Percentiles rank a stretch among this genome's conserved stretches.
phyloP scores from a whole-genome alignment of 2,113 vertebrate species.

The Romanogobio albipinnatus region DNA sequence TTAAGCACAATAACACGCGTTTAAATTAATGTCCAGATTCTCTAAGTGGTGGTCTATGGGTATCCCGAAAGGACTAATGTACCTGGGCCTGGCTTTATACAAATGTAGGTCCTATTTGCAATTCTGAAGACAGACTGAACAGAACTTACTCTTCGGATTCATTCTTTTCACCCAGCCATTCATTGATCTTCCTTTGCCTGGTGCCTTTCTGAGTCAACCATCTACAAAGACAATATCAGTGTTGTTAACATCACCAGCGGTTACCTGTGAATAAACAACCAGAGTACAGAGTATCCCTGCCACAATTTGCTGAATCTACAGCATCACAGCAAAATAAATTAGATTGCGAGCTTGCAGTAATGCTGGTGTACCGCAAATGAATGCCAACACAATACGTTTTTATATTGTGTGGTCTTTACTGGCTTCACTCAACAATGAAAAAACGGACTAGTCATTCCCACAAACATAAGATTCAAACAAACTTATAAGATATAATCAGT shows the following conservation, averaged over 20 bases:
- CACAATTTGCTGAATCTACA: not conserved
- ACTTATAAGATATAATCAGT: not conserved
- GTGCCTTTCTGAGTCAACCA: conserved; percentile 99
- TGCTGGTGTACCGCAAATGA: not conserved
- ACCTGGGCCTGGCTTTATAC: not conserved
- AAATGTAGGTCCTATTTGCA: not conserved
- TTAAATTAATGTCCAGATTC: not conserved
- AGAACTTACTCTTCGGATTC: conserved; percentile 97
- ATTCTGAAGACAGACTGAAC: not conserved
- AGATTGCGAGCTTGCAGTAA: not conserved
- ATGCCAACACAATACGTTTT: not conserved
- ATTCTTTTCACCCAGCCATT: conserved; percentile 92
- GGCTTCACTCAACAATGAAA: not conserved
- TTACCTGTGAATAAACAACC: not conserved
- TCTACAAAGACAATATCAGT: conserved; percentile 65
- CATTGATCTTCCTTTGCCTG: conserved; percentile 94
- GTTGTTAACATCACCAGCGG: not conserved
- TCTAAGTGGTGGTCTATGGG: not conserved
- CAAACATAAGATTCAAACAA: not conserved
- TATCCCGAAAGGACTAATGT: not conserved
- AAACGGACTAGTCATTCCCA: not conserved
- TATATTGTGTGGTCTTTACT: not conserved
- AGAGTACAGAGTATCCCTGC: not conserved
- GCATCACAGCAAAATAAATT: not conserved
- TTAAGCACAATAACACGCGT: not conserved